phyloP scores from a whole-genome alignment of 2,113 vertebrate genomes.

The Ifrita kowaldi region DNA sequence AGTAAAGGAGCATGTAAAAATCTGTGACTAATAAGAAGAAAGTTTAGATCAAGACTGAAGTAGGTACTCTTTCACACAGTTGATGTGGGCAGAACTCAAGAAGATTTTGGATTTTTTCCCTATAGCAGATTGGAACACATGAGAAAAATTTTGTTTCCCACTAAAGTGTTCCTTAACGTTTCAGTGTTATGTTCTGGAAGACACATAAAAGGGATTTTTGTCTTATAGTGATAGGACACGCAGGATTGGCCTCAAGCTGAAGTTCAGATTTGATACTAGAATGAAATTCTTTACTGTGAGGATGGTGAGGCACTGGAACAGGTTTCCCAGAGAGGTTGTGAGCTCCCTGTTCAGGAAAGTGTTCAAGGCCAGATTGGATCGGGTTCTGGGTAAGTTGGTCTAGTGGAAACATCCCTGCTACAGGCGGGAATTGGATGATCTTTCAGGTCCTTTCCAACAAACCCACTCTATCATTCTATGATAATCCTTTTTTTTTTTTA shows the following conservation, averaged over 20 bases:
- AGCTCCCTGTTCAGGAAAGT: too few relatives aligned
- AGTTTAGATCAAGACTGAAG: not conserved
- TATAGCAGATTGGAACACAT: fast-evolving
- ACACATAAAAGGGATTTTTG: not conserved
- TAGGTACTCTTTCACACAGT: fast-evolving
- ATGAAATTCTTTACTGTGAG: not conserved
- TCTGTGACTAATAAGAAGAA: not conserved
- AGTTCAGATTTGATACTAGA: not conserved
- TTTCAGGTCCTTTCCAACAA: not conserved
- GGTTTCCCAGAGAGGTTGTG: not conserved
- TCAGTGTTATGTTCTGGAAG: not conserved
- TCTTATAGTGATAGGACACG: not conserved
- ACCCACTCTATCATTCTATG: not conserved
- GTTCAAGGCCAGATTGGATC: not conserved
- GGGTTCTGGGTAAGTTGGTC: not conserved
- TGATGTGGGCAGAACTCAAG: not conserved
- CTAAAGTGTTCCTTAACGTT: not conserved
- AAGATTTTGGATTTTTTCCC: not conserved
- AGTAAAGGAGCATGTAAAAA: not conserved
- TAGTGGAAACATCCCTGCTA: not conserved
- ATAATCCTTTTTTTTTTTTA: not conserved
- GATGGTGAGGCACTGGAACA: not conserved
- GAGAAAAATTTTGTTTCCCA: not conserved
- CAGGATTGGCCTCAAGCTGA: not conserved
- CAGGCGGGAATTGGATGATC: too few relatives aligned